Percentiles rank a stretch among this genome's conserved stretches.
These are phyloP conservation scores for Vireo griseus DNA, from an alignment of 2,797 vertebrate species.

Conservation along the genomic window DNA sequence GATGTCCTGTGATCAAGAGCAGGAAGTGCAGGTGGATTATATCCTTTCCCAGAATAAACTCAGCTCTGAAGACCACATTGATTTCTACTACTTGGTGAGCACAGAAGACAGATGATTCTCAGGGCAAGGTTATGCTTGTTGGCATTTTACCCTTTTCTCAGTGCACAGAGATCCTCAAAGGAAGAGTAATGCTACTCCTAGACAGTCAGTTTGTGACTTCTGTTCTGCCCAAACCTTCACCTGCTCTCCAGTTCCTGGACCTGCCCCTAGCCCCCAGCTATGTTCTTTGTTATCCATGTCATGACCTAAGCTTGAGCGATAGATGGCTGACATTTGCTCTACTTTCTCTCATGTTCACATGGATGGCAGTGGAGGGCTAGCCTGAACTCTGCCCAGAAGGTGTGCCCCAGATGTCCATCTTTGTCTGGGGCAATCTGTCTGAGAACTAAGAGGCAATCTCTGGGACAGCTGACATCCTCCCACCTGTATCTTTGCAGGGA, in stretches of 20 bases:
- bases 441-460: background rate
- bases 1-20: conserved; percentile 45
- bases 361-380: background rate
- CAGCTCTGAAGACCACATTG: conserved; percentile 11
- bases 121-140: background rate
- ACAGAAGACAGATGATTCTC: background rate
- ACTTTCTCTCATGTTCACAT: background rate
- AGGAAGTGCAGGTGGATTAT: conserved; percentile 65
- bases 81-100: conserved; percentile 70
- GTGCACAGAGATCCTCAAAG: background rate
- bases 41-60: conserved; percentile 38
- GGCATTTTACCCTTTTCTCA: background rate
- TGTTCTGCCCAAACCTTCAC: background rate
- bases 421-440: background rate
- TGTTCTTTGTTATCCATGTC: background rate
- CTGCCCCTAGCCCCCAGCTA: background rate
- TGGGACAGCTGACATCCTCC: background rate
- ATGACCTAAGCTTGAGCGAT: background rate
- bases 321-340: background rate
- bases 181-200: background rate
- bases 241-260: background rate
- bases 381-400: background rate
- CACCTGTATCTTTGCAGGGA: background rate
- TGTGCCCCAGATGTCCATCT: background rate
- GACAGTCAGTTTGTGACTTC: background rate